These are phyloP conservation scores for Pinna nobilis DNA, from an alignment of 1,140 invertebrate genomes.

Conservation along the genomic window DNA sequence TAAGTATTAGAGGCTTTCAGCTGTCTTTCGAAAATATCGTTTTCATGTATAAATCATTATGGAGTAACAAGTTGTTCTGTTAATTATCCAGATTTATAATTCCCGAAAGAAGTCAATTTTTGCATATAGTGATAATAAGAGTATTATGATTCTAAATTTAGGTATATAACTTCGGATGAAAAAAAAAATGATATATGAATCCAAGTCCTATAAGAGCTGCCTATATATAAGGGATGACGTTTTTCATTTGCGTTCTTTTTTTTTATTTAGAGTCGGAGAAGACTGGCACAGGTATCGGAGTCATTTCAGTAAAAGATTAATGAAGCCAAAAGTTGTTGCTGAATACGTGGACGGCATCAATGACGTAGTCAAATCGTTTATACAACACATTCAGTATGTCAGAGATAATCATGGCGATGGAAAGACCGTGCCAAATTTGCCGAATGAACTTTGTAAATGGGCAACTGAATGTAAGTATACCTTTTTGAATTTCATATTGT, in stretches of 20 bases:
- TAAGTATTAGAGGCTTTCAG: no score
- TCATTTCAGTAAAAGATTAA: conserved; percentile 46
- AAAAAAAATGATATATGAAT: no score
- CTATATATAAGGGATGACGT: no score
- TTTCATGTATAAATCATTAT: no score
- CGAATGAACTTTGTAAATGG: conserved; percentile 60
- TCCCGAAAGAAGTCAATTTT: no score
- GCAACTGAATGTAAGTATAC: conserved; percentile 59
- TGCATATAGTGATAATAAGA: no score
- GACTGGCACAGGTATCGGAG: conserved; percentile 57
- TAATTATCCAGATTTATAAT: no score
- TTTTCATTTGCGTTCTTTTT: not conserved
- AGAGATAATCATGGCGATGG: conserved; percentile 37
- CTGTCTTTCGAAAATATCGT: no score
- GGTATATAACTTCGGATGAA: no score
- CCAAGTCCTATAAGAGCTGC: no score
- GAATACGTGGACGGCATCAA: conserved; percentile 52
- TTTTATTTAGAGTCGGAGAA: conserved; percentile 46
- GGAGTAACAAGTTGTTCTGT: no score
- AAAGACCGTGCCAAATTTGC: conserved; percentile 42
- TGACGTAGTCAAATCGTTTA: conserved; percentile 43
- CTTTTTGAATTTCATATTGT: not conserved
- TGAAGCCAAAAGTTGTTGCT: conserved; percentile 50
- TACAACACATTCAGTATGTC: conserved; percentile 46
- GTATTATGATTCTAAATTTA: no score